These are phyloP conservation scores for Aphis gossypii DNA, from an alignment of 1,140 invertebrate species.

Conservation along the genomic window DNA sequence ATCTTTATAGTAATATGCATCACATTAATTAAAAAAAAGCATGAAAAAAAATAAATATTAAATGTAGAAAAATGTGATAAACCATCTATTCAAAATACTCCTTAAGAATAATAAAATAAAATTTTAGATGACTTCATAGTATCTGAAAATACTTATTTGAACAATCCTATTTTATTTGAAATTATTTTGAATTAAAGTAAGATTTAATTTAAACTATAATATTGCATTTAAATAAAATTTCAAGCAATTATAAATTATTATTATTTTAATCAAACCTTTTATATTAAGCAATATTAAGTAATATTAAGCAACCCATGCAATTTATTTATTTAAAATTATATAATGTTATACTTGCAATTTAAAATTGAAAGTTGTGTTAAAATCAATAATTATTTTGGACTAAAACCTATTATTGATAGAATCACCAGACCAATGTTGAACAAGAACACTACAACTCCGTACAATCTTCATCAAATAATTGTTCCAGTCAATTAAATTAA, in stretches of 20 bases:
- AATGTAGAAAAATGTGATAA: neutral
- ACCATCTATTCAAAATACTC: neutral
- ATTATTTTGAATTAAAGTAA: neutral
- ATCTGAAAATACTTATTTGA: neutral
- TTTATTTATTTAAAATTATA: neutral
- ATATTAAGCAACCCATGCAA: neutral
- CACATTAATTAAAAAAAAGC: slow-evolving; percentile 33
- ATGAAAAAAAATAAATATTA: neutral
- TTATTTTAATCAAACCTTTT: too few species aligned
- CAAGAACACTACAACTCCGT: slow-evolving; percentile 62
- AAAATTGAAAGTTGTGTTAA: too few species aligned
- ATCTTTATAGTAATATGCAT: slow-evolving; percentile 22
- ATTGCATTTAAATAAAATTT: neutral
- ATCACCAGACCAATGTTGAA: slow-evolving; percentile 73
- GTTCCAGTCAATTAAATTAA: slow-evolving; percentile 77
- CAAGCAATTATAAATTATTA: too few species aligned
- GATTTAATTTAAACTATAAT: neutral
- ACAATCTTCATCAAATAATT: slow-evolving; percentile 74
- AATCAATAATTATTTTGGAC: too few species aligned
- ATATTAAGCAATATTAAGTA: neutral
- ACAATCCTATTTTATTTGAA: neutral
- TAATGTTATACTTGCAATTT: too few species aligned
- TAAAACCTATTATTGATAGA: slow-evolving; percentile 73
- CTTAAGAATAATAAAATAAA: slow-evolving; percentile 1
- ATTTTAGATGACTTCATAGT: neutral